These are phyloP conservation scores for Ramphastos sulfuratus DNA, from an alignment of 2,113 vertebrate species.

Conservation along the genomic window DNA sequence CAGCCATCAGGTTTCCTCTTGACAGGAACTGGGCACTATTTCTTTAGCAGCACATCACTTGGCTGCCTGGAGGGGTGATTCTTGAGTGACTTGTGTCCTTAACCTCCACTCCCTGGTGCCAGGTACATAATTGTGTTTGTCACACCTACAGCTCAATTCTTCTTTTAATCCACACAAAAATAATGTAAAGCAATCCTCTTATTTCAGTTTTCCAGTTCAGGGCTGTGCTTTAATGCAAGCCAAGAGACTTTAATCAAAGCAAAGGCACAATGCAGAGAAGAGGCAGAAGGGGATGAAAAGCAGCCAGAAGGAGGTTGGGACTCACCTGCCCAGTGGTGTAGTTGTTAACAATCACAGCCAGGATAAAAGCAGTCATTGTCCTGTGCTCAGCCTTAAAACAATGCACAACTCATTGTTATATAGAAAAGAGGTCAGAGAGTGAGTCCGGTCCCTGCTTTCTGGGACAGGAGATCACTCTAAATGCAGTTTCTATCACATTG, in stretches of 20 bases:
- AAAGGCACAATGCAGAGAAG: background rate
- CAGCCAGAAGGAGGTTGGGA: background rate
- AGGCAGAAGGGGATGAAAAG: background rate
- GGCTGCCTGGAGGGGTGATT: background rate
- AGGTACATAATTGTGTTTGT: background rate
- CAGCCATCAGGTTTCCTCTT: background rate
- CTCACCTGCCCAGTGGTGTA: conserved; percentile 96
- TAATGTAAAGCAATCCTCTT: background rate
- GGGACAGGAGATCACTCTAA: fast-evolving
- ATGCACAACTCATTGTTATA: background rate
- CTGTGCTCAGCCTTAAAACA: conserved; percentile 91
- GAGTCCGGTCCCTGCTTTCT: background rate
- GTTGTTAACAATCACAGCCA: conserved; percentile 97
- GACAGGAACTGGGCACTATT: background rate
- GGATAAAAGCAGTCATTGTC: conserved; percentile 97
- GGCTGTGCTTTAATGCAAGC: background rate
- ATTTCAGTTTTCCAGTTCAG: background rate
- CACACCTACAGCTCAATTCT: background rate
- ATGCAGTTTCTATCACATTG: fast-evolving
- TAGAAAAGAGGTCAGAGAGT: background rate
- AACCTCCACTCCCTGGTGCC: background rate
- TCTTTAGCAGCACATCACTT: fast-evolving
- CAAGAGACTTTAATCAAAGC: background rate
- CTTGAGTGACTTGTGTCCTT: background rate
- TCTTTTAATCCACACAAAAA: background rate